A percentile compares a stretch with the other conserved stretches of the same genome.
These are phyloP conservation scores for Zoanthus solanderi DNA, from an alignment of 92 coral and sea anemone genomes.

Conservation along the genomic window DNA sequence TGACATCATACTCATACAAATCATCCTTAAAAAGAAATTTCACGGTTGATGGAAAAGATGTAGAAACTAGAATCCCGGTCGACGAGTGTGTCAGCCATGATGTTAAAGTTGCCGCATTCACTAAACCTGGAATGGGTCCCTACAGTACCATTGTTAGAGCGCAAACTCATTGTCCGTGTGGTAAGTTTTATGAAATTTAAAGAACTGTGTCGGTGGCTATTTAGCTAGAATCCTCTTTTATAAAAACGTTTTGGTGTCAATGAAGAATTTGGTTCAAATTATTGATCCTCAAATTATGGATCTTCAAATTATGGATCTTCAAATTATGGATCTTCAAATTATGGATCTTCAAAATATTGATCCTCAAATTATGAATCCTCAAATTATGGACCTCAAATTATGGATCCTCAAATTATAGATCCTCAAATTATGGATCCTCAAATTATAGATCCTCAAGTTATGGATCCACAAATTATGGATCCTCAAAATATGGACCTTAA, in stretches of 20 bases:
- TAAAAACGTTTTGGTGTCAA: too few species aligned
- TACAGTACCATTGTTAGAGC: not conserved
- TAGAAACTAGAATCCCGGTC: not conserved
- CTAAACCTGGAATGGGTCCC: not conserved
- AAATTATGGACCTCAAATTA: too few species aligned
- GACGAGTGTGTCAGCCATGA: constrained; percentile 24
- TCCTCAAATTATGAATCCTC: too few species aligned
- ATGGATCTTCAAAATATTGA: not conserved
- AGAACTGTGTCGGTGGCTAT: not conserved
- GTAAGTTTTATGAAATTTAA: not conserved
- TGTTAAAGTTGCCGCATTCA: constrained; percentile 9
- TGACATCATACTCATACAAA: not conserved
- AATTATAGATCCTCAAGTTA: too few species aligned
- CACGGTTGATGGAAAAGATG: not conserved
- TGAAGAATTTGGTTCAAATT: too few species aligned
- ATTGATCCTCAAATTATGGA: too few species aligned
- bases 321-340: not conserved
- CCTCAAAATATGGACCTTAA: too few species aligned
- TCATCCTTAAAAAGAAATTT: not conserved
- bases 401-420: too few species aligned
- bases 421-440: too few species aligned
- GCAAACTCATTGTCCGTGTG: not conserved
- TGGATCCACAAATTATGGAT: too few species aligned
- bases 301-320: not conserved
- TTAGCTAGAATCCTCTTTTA: not conserved